phyloP scores from a whole-genome alignment of 2,113 vertebrate species.

The Illadopsis cleaveri region DNA sequence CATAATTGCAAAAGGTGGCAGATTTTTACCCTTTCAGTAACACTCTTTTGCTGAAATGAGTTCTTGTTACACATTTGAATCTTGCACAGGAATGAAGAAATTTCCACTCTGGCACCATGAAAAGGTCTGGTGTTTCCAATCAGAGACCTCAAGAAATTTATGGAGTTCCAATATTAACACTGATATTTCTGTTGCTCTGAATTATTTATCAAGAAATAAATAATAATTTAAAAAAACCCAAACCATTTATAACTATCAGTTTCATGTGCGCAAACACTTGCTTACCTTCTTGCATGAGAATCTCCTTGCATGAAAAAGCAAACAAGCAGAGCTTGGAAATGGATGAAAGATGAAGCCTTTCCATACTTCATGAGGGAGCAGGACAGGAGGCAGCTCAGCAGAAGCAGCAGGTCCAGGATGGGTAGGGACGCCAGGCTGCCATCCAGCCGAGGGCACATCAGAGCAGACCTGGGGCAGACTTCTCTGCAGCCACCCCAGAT shows the following conservation, averaged over 20 bases:
- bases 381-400: not conserved
- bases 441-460: not conserved
- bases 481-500: fast-evolving
- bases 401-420: not conserved
- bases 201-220: not conserved
- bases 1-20: not conserved
- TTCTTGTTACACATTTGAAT: not conserved
- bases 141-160: not conserved
- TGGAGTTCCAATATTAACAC: not conserved
- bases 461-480: not conserved
- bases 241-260: not conserved
- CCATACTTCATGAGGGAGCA: not conserved
- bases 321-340: not conserved
- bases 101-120: not conserved
- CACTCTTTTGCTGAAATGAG: not conserved
- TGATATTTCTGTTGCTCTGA: not conserved
- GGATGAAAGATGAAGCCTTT: not conserved
- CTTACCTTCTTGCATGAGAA: too few species aligned
- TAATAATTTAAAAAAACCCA: not conserved
- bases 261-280: not conserved
- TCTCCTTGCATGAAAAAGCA: not conserved
- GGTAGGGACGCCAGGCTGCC: not conserved
- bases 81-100: not conserved
- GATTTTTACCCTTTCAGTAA: not conserved
- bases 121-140: not conserved